Evolutionary conservation across 2,113 vertebrate species (phyloP).

Genomic region (Tachuris rubrigastra): DNA sequence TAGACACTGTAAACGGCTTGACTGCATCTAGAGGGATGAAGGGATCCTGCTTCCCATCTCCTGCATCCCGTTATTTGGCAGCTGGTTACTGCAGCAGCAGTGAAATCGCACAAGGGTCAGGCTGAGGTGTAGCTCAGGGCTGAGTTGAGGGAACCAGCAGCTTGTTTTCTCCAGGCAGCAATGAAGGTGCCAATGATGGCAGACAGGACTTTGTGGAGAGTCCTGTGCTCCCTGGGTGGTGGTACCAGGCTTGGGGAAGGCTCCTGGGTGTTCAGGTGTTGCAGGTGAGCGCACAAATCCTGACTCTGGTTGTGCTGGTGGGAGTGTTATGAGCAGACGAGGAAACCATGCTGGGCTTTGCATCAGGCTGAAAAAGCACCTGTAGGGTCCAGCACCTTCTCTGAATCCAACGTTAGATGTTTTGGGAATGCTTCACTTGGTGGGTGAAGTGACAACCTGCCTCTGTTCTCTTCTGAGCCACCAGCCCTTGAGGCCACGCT

Average conservation of each 20-base stretch:
- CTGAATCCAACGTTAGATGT: neutral
- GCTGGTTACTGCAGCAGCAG: constrained; percentile 18
- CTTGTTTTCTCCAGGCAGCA: neutral
- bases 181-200: neutral
- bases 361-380: rapidly evolving
- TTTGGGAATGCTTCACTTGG: neutral
- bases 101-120: neutral
- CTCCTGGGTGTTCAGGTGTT: rapidly evolving
- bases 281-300: neutral
- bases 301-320: rapidly evolving
- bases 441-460: neutral
- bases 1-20: neutral
- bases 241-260: rapidly evolving
- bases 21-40: constrained; percentile 38
- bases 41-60: constrained; percentile 5
- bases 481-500: neutral
- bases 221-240: neutral
- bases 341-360: neutral
- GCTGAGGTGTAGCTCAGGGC: neutral
- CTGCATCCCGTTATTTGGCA: neutral
- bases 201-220: neutral
- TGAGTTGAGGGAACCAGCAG: neutral
- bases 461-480: neutral
- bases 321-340: rapidly evolving
- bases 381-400: neutral